Evolutionary conservation across 2,113 vertebrate genomes (phyloP), one percentile per base, ranked within the genome.

Genomic region (Climacteris rufus): DNA sequence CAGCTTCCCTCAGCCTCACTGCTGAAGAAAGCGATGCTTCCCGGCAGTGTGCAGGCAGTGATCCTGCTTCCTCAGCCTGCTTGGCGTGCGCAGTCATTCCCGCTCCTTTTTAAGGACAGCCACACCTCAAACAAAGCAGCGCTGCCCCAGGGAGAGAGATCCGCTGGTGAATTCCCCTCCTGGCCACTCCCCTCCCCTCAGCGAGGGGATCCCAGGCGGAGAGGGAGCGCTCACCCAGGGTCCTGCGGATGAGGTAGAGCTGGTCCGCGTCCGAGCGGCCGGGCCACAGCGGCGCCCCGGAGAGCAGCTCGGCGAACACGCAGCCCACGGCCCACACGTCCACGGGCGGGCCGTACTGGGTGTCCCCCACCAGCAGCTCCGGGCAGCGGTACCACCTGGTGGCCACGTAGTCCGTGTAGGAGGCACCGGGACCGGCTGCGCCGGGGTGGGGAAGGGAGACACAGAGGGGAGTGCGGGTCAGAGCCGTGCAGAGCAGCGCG

Each of bases 241-340:
- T 99, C 95, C 97, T 99, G 52, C 98, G 97, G 96, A 99, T 99
- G 71, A 99, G 98, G 96, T 99, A 99, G 25, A 99, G 98, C 91
- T 99, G 99, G 83, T 99, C 99, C 61, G 98, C 98, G n/a, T 99
- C 99, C 0, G 99, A 99, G 93, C 98, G 98, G 40, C 99, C 99
- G 2, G 99, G 99, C 99, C 99, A 99, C 92, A 99, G 97, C 8
- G 99, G 99, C 22, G 92, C 60, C 17, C 99, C 99, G 0, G 98
- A 98, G 10, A 99, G 96, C 94, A 99, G 98, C 97, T 99, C 99
- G 0, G 99, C 99, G 11, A 99, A 99, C 83, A 99, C 98, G 6
- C 99, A 99, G 61, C 99, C 99, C 3, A 99, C 87, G 0, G 99
- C 99, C 99, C 99, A 99, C 8, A 99, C 99, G 4, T 99, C 99